A percentile compares a stretch with the other conserved stretches of the same genome.
Conservation (phyloP, 2,113 vertebrate species). For the Ptychochromis oligacanthus region DNA sequence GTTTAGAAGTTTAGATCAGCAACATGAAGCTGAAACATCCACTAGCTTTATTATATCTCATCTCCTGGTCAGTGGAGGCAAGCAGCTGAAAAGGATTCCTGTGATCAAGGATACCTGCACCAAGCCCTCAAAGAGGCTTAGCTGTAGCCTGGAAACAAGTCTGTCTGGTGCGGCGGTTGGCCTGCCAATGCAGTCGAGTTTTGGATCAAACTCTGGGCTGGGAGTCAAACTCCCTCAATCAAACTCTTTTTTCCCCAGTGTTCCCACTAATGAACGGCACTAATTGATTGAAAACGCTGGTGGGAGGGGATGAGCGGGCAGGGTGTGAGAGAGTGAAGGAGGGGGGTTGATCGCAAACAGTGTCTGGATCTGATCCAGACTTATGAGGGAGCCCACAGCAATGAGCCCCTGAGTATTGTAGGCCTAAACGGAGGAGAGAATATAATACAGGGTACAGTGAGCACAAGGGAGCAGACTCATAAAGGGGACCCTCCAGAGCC, state of each 20-base stretch:
- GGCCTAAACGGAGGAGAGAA: slow-evolving; percentile 11
- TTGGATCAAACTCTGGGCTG: slow-evolving; percentile 59
- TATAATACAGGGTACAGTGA: slow-evolving; percentile 51
- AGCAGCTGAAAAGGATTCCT: slow-evolving; percentile 42
- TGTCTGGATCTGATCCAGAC: slow-evolving; percentile 60
- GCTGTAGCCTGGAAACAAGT: slow-evolving; percentile 45
- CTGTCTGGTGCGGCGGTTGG: slow-evolving; percentile 22
- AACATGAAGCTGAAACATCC: not conserved
- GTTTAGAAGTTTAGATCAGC: not conserved
- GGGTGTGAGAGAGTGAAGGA: slow-evolving; percentile 47
- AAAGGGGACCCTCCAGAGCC: slow-evolving; percentile 44
- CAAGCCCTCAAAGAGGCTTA: slow-evolving; percentile 21
- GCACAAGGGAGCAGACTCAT: slow-evolving; percentile 31
- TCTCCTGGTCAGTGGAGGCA: not conserved
- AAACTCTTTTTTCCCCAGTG: slow-evolving; percentile 66
- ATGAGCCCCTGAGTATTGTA: slow-evolving; percentile 33
- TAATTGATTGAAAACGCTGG: slow-evolving; percentile 80
- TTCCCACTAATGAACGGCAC: slow-evolving; percentile 72
- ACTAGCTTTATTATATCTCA: not conserved
- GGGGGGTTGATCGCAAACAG: slow-evolving; percentile 41
- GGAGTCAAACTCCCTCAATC: slow-evolving; percentile 72
- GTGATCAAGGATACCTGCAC: slow-evolving; percentile 50
- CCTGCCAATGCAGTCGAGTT: slow-evolving; percentile 44
- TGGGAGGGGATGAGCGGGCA: slow-evolving; percentile 62
- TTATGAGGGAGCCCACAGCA: slow-evolving; percentile 48